Evolutionary conservation across 2,113 vertebrate species (phyloP), one percentile per base, ranked within the genome.

Genomic region (Benthochromis sp.): DNA sequence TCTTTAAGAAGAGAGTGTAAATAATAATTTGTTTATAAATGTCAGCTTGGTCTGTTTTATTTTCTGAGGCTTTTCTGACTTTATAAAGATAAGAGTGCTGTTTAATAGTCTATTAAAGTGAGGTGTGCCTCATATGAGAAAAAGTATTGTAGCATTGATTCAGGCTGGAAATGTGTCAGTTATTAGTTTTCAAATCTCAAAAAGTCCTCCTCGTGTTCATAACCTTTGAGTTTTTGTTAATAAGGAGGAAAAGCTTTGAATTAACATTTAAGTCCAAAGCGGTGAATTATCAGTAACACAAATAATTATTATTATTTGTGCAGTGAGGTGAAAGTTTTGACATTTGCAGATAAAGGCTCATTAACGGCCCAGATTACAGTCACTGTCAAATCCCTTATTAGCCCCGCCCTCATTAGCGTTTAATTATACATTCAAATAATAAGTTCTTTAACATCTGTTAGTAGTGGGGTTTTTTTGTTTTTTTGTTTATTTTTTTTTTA

Each of bases 1-100:
- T 84, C 78, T 87, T 85, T 53, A 31, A 66, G 24, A 82, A 43
- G n/a, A 86, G 84, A 55, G 40, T 90, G 88, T 91, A 89, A 66
- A 92, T 91, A 94, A 31, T 54, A 17, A 90, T 85, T 80, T 89
- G 80, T 61, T 69, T 86, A 45, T 61, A 76, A 34, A 82, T 84
- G 16, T 85, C 45, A 38, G 40, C 34, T 29, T 6, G 31, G 54
- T 55, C 45, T 3, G 63, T 38, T 86, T 84, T 90, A 73, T 90
- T 92, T 86, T 86, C 61, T 53, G 21, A 63, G 10, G 84, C 27
- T 86, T 55, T 81, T 73, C 36, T 7, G 12, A 36, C 36, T 24
- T 82, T 52, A 29, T 50, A n/a, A 86, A 59, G 5, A 21, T 53
- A 27, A 47, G 16, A 27, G 38, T 50, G 63, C 29, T 36, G 57